A percentile compares a stretch with the other conserved stretches of the same genome.
phyloP scores from a whole-genome alignment of 2,113 vertebrate genomes.

The Numida meleagris region DNA sequence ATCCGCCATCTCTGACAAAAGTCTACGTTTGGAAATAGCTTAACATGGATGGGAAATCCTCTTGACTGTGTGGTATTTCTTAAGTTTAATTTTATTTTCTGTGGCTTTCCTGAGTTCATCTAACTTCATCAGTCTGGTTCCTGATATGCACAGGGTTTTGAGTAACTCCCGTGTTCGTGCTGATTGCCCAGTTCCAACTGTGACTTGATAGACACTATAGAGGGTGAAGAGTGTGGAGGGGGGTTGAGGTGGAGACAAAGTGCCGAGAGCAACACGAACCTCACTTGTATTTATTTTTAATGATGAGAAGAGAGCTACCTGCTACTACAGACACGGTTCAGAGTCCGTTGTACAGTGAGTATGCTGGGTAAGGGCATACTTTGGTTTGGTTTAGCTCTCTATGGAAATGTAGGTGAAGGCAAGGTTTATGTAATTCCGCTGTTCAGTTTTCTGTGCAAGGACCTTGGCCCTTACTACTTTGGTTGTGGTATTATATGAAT shows the following conservation, averaged over 20 bases:
- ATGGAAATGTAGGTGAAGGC: not conserved
- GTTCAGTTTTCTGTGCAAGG: not conserved
- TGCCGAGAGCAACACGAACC: not conserved
- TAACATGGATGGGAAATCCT: not conserved
- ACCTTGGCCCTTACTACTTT: not conserved
- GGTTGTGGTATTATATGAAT: not conserved
- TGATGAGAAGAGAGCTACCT: not conserved
- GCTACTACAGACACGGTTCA: not conserved
- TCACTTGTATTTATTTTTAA: not conserved
- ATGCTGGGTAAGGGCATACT: not conserved
- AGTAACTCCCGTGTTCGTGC: not conserved
- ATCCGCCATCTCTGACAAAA: not conserved
- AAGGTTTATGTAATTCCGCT: not conserved
- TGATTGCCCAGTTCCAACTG: not conserved
- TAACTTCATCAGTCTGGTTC: not conserved
- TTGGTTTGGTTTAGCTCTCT: not conserved
- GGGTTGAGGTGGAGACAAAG: not conserved
- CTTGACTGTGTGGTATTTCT: not conserved
- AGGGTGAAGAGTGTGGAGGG: not conserved
- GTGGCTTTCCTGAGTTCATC: not conserved
- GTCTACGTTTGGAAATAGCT: not conserved
- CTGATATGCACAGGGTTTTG: not conserved
- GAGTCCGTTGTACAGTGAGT: too few species aligned
- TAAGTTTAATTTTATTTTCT: not conserved
- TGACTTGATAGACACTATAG: not conserved